Base-by-base conservation (phyloP, 2,797 vertebrate species). In the Calcarius lapponicus region DNA sequence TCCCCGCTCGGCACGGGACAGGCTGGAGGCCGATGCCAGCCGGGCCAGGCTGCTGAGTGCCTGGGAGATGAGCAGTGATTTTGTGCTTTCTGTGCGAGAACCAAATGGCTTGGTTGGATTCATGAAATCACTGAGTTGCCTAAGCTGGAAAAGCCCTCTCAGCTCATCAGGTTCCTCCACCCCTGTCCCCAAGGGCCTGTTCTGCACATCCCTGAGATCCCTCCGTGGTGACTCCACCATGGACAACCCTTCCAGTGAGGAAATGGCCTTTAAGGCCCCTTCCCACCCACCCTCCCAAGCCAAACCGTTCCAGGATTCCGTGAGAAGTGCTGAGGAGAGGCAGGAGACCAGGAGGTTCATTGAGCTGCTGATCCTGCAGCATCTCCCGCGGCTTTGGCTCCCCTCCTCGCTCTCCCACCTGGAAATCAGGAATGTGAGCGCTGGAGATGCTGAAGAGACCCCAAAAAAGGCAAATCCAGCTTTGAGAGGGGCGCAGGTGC, bases 21-120 rank as follows among this genome's bases (percentile, higher is more conserved):
- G 66, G 76, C 53, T 8, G 75, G 34, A 24, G 56, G 34, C 17
- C 57, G 34, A 26, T 18, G 57, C 57, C 57, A 18, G 57, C 56
- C n/a, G 16, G 32, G 40, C 3, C 57, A 4, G 61, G 66, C 29
- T 7, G 60, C 3, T 1, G 51, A 3, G 10, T 1, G 26, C 1
- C 1, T 1, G 54, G 83, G 32, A 43, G 7, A 25, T 1, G 5
- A 28, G 26, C 13, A 6, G 12, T 2, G 61, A 0, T 6, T 42
- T 19, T 12, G 32, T 11, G 0, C 15, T 69, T 72, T 25, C 29
- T 10, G 13, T 5, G 29, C 1, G 8, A 38, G 60, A 24, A 56
- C 3, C 7, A 2, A 71, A 50, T 0, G 0, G 13, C n/a, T 5
- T 0, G 20, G 3, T 1, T 5, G 48, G 71, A 3, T 38, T 43